Conservation (phyloP, 1,140 invertebrate species). For the Macrostomum lignano region DNA sequence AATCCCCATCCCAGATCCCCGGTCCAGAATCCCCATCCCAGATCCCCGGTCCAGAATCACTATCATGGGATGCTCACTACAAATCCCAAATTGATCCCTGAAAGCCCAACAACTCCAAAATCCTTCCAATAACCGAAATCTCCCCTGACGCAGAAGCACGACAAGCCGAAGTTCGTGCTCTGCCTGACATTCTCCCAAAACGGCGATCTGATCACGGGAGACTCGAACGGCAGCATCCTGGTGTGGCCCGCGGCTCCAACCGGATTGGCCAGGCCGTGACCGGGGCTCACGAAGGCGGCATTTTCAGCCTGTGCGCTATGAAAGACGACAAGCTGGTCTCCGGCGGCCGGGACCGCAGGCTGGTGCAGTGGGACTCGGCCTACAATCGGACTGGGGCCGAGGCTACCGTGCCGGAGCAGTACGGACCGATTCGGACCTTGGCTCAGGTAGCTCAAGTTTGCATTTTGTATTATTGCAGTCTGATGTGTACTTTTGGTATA, state of each 20-base stretch:
- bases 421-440: conserved; percentile 51
- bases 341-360: conserved; percentile 53
- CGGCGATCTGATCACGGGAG: conserved; percentile 65
- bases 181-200: conserved; percentile 58
- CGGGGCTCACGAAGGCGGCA: conserved; percentile 51
- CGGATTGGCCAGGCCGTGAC: conserved; percentile 32
- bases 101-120: no score
- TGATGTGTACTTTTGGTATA: no score
- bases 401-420: conserved; percentile 48
- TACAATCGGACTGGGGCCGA: conserved; percentile 35
- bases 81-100: no score
- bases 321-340: conserved; percentile 54
- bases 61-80: no score
- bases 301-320: conserved; percentile 52
- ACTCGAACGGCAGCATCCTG: conserved; percentile 61
- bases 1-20: no score
- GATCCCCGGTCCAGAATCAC: no score
- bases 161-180: conserved; percentile 71
- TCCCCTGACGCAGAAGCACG: conserved; percentile 38
- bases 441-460: conserved; percentile 53
- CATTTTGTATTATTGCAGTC: no score
- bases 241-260: no score
- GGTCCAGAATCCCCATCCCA: no score
- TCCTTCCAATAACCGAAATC: no score
- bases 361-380: conserved; percentile 39